Conservation (phyloP, 1,140 invertebrate genomes). For the Oscheius sp. region DNA sequence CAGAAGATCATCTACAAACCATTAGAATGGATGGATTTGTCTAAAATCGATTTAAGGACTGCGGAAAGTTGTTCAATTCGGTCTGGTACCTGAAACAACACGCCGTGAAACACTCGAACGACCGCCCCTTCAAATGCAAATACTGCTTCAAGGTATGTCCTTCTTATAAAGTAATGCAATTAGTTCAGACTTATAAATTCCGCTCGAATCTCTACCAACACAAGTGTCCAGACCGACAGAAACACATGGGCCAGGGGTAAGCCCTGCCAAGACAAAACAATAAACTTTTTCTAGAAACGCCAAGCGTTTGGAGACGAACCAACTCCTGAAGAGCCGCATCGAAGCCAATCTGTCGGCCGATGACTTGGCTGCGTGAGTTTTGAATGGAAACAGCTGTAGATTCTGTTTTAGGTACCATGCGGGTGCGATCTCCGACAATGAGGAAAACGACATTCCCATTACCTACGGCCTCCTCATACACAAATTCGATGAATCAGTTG, state of each 20-base stretch:
- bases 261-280: neutral
- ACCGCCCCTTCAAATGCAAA: constrained; percentile 59
- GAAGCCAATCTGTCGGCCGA: constrained; percentile 1
- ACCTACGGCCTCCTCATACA: constrained; percentile 29
- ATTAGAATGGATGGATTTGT: no score
- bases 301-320: constrained; percentile 15
- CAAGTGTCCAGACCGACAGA: constrained; percentile 45
- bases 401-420: neutral
- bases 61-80: constrained; percentile 57
- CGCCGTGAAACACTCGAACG: constrained; percentile 60
- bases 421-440: constrained; percentile 15
- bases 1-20: neutral
- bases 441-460: constrained; percentile 30
- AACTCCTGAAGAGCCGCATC: constrained; percentile 16
- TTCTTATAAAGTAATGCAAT: constrained; percentile 11
- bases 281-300: neutral
- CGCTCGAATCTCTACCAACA: constrained; percentile 59
- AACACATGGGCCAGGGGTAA: constrained; percentile 13
- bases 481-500: constrained; percentile 16
- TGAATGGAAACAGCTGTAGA: neutral
- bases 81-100: constrained; percentile 61
- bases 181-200: constrained; percentile 59
- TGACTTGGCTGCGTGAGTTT: neutral
- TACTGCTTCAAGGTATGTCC: constrained; percentile 54
- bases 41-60: constrained; percentile 52